phyloP scores from a whole-genome alignment of 2,888 invertebrate species.

The Phorcus lineatus region DNA sequence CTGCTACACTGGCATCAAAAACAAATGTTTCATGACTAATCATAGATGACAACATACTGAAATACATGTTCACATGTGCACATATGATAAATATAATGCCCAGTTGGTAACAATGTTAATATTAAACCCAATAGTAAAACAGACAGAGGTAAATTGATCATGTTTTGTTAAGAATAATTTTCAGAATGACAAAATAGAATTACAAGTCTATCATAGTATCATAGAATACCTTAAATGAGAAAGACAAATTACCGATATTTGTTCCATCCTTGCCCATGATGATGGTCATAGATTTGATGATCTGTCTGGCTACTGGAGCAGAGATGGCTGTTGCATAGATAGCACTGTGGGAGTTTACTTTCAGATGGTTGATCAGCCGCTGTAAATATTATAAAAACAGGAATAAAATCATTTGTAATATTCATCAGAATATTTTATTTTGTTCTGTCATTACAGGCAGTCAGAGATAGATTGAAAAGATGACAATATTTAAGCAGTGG shows the following conservation, averaged over 20 bases:
- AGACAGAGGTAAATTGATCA: too few relatives aligned
- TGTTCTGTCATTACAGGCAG: neutral
- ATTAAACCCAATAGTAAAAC: too few relatives aligned
- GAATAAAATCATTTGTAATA: neutral
- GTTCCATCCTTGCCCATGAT: slow-evolving; percentile 90
- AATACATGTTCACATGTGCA: too few relatives aligned
- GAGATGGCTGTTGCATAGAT: slow-evolving; percentile 92
- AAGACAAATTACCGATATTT: slow-evolving; percentile 78
- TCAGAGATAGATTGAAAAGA: neutral
- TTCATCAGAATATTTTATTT: neutral
- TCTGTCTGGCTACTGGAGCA: slow-evolving; percentile 93
- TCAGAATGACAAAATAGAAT: too few relatives aligned
- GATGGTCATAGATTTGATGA: slow-evolving; percentile 89
- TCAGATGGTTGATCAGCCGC: slow-evolving; percentile 85
- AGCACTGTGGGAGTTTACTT: slow-evolving; percentile 88
- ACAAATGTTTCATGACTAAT: too few relatives aligned
- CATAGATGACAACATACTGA: too few relatives aligned
- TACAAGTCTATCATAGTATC: too few relatives aligned
- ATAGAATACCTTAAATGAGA: neutral
- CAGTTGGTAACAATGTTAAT: too few relatives aligned
- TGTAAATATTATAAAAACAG: slow-evolving; percentile 71
- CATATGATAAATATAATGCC: too few relatives aligned
- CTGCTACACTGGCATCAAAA: too few relatives aligned
- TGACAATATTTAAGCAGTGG: too few relatives aligned
- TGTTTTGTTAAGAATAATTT: too few relatives aligned